A percentile compares a stretch with the other conserved stretches of the same genome.
phyloP scores from a whole-genome alignment of 2,888 invertebrate genomes.

The Rhynchonema sp. region DNA sequence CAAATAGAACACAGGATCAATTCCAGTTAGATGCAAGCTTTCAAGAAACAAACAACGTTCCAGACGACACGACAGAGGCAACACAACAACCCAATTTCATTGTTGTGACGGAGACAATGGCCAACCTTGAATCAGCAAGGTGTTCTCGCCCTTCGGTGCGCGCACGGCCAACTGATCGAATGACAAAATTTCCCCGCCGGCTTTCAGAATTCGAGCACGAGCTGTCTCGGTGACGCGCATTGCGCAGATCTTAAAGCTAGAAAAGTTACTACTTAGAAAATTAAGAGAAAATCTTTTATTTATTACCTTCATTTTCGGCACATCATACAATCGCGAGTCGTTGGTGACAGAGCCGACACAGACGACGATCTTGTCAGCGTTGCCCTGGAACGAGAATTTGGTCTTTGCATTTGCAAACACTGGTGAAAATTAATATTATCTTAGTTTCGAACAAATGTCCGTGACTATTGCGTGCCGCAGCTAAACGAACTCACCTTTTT shows the following conservation, averaged over 20 bases:
- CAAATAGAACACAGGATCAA: too few species aligned
- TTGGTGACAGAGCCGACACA: constrained; percentile 88
- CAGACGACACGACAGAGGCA: not conserved
- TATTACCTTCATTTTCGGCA: constrained; percentile 75
- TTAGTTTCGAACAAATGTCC: too few species aligned
- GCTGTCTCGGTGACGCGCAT: constrained; percentile 81
- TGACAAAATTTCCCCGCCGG: constrained; percentile 83
- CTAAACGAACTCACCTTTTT: constrained; percentile 7
- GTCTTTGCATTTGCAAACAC: constrained; percentile 1
- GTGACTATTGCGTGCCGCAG: not conserved
- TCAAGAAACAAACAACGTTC: not conserved
- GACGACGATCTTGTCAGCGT: constrained; percentile 68
- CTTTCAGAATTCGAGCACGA: constrained; percentile 80
- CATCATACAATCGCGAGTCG: constrained; percentile 66
- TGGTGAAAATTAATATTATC: too few species aligned
- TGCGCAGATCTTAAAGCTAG: constrained; percentile 62
- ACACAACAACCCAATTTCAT: too few species aligned
- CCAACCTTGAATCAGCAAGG: constrained; percentile 67
- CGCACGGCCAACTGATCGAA: constrained; percentile 89
- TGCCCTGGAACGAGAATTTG: too few species aligned
- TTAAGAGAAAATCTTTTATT: too few species aligned
- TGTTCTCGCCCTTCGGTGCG: constrained; percentile 78
- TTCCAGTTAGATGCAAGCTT: not conserved
- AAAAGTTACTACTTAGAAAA: too few species aligned
- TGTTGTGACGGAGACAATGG: too few species aligned